Conservation (phyloP, 2,888 invertebrate species). For the Noctuana brunneofusca region DNA sequence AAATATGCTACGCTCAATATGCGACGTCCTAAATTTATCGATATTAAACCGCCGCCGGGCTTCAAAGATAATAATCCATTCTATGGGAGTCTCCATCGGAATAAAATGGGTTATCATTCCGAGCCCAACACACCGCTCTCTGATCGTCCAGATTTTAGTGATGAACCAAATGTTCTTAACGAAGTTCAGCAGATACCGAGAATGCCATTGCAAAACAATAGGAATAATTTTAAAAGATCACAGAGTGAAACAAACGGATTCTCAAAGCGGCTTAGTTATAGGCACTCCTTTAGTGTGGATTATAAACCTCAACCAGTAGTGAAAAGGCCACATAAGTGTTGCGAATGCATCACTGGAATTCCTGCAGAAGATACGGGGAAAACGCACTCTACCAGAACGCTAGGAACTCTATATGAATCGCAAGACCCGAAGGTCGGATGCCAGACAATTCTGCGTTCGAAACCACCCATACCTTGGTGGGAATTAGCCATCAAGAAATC, state of each 20-base stretch:
- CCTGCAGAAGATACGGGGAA: slow-evolving; percentile 61
- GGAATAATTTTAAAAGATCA: slow-evolving; percentile 75
- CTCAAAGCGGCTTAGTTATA: slow-evolving; percentile 73
- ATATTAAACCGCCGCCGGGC: slow-evolving; percentile 60
- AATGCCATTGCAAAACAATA: slow-evolving; percentile 73
- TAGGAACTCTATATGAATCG: slow-evolving; percentile 77
- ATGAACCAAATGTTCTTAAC: slow-evolving; percentile 64
- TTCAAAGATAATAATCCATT: slow-evolving; percentile 65
- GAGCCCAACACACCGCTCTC: slow-evolving; percentile 77
- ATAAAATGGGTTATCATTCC: slow-evolving; percentile 75
- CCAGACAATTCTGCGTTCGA: slow-evolving; percentile 85
- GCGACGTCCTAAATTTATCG: slow-evolving; percentile 76
- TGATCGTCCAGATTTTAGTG: slow-evolving; percentile 59
- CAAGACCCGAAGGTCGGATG: slow-evolving; percentile 87
- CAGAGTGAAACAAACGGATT: slow-evolving; percentile 76
- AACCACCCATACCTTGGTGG: slow-evolving; percentile 93
- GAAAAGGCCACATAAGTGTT: slow-evolving; percentile 75
- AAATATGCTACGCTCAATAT: slow-evolving; percentile 77
- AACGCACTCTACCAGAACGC: slow-evolving; percentile 66
- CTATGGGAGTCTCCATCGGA: slow-evolving; percentile 71
- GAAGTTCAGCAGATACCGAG: slow-evolving; percentile 74
- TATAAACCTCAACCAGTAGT: slow-evolving; percentile 59
- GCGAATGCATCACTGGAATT: slow-evolving; percentile 77
- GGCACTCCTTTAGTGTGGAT: slow-evolving; percentile 78
- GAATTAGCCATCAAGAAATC: slow-evolving; percentile 91